A percentile compares a stretch with the other conserved stretches of the same genome.
phyloP scores from a whole-genome alignment of 2,113 vertebrate species.

The Tyto alba region DNA sequence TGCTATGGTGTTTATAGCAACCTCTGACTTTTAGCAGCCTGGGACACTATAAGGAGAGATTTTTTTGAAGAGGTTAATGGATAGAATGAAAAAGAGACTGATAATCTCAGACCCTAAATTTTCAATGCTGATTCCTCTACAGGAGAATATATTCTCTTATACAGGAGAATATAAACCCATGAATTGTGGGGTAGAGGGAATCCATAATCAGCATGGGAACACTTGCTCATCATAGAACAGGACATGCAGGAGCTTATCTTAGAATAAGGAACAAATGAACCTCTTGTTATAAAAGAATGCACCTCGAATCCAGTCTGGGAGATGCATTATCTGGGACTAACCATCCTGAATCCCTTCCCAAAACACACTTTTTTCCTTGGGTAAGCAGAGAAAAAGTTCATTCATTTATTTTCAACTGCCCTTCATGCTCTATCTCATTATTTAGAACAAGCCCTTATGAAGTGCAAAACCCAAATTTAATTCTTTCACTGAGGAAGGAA shows the following conservation, averaged over 20 bases:
- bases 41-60: background rate
- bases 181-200: background rate
- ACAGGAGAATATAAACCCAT: background rate
- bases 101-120: background rate
- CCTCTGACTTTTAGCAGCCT: background rate
- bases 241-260: background rate
- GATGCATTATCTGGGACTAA: background rate
- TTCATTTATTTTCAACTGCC: background rate
- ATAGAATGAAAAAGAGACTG: background rate
- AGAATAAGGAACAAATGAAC: background rate
- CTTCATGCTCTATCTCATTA: background rate
- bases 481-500: background rate
- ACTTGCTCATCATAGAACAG: background rate
- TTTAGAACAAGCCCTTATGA: background rate
- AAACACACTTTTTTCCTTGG: background rate
- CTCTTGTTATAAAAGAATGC: background rate
- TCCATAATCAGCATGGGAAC: background rate
- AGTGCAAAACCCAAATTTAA: background rate
- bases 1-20: background rate
- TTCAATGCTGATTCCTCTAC: background rate
- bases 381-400: background rate
- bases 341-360: background rate
- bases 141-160: background rate
- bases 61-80: background rate
- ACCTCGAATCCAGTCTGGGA: background rate